A percentile compares a stretch with the other conserved stretches of the same genome.
Conservation (phyloP, 1,140 invertebrate genomes). For the Aphis gossypii region DNA sequence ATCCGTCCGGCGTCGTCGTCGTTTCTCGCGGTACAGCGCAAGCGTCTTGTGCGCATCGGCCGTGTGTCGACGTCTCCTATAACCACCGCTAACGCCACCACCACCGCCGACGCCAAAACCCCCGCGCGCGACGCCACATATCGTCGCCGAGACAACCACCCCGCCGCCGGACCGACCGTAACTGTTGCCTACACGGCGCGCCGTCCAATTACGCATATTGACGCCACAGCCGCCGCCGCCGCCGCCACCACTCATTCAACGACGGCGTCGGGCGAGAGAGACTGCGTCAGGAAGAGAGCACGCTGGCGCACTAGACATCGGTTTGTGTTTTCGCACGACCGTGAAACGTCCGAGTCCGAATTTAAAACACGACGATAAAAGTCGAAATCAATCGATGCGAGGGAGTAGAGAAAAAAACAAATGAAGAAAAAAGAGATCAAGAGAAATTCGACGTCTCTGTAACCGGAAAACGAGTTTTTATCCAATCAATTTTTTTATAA, state of each 20-base stretch:
- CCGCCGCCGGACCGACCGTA: background rate
- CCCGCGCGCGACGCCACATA: background rate
- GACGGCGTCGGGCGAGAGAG: background rate
- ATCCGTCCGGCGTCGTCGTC: background rate
- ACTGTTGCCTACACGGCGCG: constrained; percentile 50
- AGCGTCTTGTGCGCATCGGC: constrained; percentile 37
- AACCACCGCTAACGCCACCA: background rate
- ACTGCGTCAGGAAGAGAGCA: background rate
- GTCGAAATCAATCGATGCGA: background rate
- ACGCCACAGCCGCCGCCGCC: background rate
- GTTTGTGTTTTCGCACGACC: background rate
- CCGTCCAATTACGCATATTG: constrained; percentile 56
- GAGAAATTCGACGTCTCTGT: background rate
- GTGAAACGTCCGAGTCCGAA: background rate
- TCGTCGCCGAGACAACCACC: background rate
- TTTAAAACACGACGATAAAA: background rate
- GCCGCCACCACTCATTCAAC: background rate
- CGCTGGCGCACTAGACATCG: background rate
- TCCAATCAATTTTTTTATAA: background rate
- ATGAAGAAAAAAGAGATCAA: background rate
- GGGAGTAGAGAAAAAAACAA: background rate
- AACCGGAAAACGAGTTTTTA: background rate
- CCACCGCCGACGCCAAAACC: background rate
- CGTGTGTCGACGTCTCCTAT: constrained; percentile 1
- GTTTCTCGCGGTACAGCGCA: constrained; percentile 18